Base-by-base conservation (phyloP, 2,113 vertebrate species). In the Mormyrus iriodes region DNA sequence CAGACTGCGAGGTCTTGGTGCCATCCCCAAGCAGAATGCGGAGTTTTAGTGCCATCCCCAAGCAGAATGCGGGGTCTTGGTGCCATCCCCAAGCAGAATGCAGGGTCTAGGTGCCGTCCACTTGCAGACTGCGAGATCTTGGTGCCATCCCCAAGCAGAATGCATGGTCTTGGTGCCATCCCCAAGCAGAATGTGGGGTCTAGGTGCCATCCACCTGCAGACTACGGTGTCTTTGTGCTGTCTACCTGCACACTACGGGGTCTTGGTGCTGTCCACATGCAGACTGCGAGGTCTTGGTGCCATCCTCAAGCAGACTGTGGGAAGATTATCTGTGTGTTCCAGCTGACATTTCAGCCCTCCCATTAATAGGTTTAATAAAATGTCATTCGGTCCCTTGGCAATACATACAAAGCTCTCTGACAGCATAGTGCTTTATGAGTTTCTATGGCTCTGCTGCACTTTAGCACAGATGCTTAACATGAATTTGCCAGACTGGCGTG, bases 321-420 rank as follows among this genome's bases (percentile, higher is more conserved):
- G 42, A 65, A 88, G 31, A 39, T 13, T 84, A n/a, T 88, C 85
- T 76, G 89, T 79, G 88, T 86, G 86, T 73, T 49, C 83, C 85
- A 19, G 87, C 10, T 92, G 91, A 90, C 92, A 91, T 92, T 91
- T 90, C 42, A 61, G 21, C 46, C 58, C 35, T 87, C 39, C 89
- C 19, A 84, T 69, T 88, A 90, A 88, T 27, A 53, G 58, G 82
- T 53, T 89, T 88, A 86, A 89, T 90, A 52, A 91, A 91, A 91
- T 92, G 92, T 90, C 90, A 90, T 42, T 88, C 88, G 61, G 76
- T 90, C 76, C 52, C 73, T 35, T 27, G 76, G 31, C 69, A 58
- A 46, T 89, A 89, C 8, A 52, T 76, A 53, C 27, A 52, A 39
- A 19, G 31, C 88, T 13, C 35, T 39, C 15, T 2, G 44, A 79